These are phyloP conservation scores for Subacronicta megacephala DNA, from an alignment of 2,888 invertebrate genomes.

Conservation along the genomic window DNA sequence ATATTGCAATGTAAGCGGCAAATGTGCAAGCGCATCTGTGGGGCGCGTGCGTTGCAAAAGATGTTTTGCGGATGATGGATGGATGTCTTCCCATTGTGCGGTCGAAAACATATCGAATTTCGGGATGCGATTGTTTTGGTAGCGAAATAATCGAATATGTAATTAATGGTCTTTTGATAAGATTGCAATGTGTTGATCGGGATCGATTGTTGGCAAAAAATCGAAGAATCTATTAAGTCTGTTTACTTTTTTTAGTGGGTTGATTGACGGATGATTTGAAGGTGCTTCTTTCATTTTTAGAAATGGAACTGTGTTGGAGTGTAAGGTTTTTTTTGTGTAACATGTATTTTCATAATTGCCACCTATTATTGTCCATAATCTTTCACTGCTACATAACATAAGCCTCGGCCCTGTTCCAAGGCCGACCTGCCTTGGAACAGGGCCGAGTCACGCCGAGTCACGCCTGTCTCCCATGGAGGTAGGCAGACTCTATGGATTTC, in stretches of 20 bases:
- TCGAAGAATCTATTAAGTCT: conserved; percentile 10
- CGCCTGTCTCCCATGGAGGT: too few relatives aligned
- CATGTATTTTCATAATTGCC: too few relatives aligned
- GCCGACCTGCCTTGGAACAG: too few relatives aligned
- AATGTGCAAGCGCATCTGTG: conserved; percentile 72
- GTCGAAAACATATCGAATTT: conserved; percentile 63
- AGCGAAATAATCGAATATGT: conserved; percentile 51
- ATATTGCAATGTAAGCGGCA: conserved; percentile 63
- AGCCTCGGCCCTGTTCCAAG: too few relatives aligned
- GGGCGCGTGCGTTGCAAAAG: conserved; percentile 77
- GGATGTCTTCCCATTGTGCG: conserved; percentile 57
- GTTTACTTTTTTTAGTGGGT: conserved; percentile 17
- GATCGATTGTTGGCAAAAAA: conserved; percentile 28
- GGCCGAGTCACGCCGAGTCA: too few relatives aligned
- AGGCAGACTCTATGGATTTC: too few relatives aligned
- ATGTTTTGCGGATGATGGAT: conserved; percentile 78
- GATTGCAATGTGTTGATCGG: conserved; percentile 43
- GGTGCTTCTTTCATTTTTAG: conserved; percentile 10
- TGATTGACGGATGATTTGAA: conserved; percentile 21
- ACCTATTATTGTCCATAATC: too few relatives aligned
- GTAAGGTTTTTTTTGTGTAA: too few relatives aligned
- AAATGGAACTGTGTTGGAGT: too few relatives aligned
- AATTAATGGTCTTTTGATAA: conserved; percentile 60
- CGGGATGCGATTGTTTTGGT: conserved; percentile 52
- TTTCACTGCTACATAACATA: too few relatives aligned